phyloP scores from a whole-genome alignment of 1,140 invertebrate species.

The Monochamus saltuarius region DNA sequence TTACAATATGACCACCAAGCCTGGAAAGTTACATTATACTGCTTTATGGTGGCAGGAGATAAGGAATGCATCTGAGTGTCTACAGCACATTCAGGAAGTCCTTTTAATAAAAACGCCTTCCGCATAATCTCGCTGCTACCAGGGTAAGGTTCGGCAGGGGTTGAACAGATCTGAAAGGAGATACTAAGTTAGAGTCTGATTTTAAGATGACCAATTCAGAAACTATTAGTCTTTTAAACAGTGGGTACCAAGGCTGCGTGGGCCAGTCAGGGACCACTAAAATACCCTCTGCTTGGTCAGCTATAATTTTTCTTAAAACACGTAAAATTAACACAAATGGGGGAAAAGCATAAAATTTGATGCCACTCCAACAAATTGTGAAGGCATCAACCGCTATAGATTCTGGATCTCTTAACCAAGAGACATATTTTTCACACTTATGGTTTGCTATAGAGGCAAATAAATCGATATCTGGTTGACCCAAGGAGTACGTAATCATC shows the following conservation, averaged over 20 bases:
- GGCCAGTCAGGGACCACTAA: conserved; percentile 46
- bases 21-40: conserved; percentile 34
- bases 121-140: conserved; percentile 37
- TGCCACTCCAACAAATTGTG: conserved; percentile 34
- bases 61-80: conserved; percentile 34
- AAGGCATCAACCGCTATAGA: conserved; percentile 32
- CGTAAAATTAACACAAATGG: conserved; percentile 33
- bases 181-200: conserved; percentile 26
- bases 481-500: no score
- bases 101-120: conserved; percentile 28
- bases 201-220: conserved; percentile 19
- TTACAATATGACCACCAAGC: conserved; percentile 22
- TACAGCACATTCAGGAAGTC: conserved; percentile 23
- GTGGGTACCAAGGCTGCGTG: conserved; percentile 42
- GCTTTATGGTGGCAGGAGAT: conserved; percentile 37
- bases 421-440: conserved; percentile 37
- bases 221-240: conserved; percentile 27
- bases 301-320: conserved; percentile 36
- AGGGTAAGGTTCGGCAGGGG: conserved; percentile 37
- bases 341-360: conserved; percentile 36
- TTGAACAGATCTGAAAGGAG: conserved; percentile 27
- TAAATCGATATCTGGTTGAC: no score
- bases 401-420: conserved; percentile 31
- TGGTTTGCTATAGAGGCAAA: conserved; percentile 18
- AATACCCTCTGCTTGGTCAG: conserved; percentile 37